Evolutionary conservation across 2,113 vertebrate species (phyloP).

Genomic region (Geococcyx californianus): DNA sequence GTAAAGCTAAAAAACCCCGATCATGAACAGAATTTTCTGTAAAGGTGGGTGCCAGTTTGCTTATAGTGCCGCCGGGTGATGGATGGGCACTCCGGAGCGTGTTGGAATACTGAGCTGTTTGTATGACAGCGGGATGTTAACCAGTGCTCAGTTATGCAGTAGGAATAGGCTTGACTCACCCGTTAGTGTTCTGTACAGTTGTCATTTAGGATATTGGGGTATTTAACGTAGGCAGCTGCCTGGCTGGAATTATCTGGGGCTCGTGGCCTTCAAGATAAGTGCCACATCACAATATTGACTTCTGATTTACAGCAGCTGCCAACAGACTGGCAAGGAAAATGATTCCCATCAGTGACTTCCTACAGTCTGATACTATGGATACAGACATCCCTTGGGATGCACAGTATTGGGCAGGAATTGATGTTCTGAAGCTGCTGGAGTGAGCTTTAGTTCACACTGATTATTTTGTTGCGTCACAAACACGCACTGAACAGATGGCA

Average conservation of each 20-base stretch:
- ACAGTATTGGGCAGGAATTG: not conserved
- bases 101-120: not conserved
- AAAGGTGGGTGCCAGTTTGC: not conserved
- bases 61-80: not conserved
- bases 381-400: not conserved
- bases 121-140: not conserved
- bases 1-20: not conserved
- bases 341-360: not conserved
- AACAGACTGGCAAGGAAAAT: not conserved
- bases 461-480: slow-evolving; percentile 45
- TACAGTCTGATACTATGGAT: not conserved
- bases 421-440: slow-evolving; percentile 55
- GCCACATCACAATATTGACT: not conserved
- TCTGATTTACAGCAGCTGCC: not conserved
- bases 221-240: not conserved
- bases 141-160: not conserved
- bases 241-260: not conserved
- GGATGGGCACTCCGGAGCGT: not conserved
- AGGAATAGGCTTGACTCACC: not conserved
- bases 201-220: not conserved
- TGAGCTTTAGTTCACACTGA: slow-evolving; percentile 33
- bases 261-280: not conserved
- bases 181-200: not conserved
- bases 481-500: slow-evolving; percentile 59
- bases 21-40: not conserved